Conservation (phyloP, 2,888 invertebrate species). For the Calliopum simillimum region DNA sequence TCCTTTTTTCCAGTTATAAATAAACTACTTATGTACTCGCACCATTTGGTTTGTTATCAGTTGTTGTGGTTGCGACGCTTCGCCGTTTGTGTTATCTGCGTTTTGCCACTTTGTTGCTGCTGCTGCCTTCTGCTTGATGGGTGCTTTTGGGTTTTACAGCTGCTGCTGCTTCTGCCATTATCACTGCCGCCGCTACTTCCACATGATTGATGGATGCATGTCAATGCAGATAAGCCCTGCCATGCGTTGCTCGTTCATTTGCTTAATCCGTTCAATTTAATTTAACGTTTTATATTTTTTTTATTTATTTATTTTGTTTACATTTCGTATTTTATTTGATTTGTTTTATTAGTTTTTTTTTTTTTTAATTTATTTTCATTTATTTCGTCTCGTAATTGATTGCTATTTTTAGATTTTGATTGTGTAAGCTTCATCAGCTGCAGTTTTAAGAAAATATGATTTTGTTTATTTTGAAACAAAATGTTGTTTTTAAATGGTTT, state of each 20-base stretch:
- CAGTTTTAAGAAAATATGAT: no score
- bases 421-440: background rate
- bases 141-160: background rate
- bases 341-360: background rate
- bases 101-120: background rate
- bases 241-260: background rate
- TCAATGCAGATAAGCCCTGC: constrained; percentile 32
- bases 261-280: no score
- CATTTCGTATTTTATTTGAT: constrained; percentile 8
- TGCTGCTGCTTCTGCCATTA: constrained; percentile 14
- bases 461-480: no score
- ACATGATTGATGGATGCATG: constrained; percentile 33
- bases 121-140: constrained; percentile 2
- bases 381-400: background rate
- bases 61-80: background rate
- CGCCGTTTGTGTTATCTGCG: no score
- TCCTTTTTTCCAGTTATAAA: no score
- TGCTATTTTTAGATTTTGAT: constrained; percentile 12
- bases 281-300: background rate
- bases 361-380: background rate
- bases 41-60: background rate
- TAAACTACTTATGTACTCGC: no score
- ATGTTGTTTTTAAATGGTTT: no score
- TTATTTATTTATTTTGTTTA: constrained; percentile 19
- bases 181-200: background rate